Conservation (phyloP, 2,888 invertebrate genomes). For the Drosophila nr. perissopoda region DNA sequence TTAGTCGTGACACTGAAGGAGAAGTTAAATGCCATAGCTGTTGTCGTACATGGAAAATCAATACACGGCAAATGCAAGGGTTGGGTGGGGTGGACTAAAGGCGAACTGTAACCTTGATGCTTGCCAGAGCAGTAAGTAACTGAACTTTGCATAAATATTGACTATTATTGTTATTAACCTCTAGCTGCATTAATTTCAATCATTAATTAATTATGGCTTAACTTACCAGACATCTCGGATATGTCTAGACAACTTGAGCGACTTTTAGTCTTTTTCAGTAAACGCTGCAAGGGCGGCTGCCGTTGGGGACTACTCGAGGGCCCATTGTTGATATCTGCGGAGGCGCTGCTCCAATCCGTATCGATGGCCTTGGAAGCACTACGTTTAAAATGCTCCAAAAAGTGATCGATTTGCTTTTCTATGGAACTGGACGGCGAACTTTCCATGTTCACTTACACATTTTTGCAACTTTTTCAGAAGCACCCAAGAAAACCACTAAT, state of each 20-base stretch:
- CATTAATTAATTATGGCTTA: background rate
- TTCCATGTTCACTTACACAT: constrained; percentile 75
- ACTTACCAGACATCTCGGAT: constrained; percentile 78
- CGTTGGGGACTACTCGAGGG: constrained; percentile 48
- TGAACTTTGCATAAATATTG: background rate
- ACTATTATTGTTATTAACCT: background rate
- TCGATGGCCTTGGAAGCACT: constrained; percentile 92
- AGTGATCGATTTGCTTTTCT: constrained; percentile 93
- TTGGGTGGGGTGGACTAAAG: constrained; percentile 1
- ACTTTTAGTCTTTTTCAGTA: constrained; percentile 77
- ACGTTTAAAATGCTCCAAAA: constrained; percentile 92
- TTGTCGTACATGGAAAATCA: constrained; percentile 45
- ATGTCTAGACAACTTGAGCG: constrained; percentile 83
- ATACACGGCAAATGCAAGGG: constrained; percentile 16
- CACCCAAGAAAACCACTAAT: constrained; percentile 4
- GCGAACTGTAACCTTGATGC: constrained; percentile 14
- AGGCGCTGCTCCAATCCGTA: constrained; percentile 73
- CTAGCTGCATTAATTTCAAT: background rate
- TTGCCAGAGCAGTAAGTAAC: background rate
- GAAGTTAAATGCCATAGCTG: constrained; percentile 18
- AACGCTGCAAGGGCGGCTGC: constrained; percentile 43
- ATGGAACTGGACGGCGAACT: constrained; percentile 88
- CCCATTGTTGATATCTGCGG: constrained; percentile 34
- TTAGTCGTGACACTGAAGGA: constrained; percentile 26
- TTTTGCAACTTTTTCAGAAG: constrained; percentile 8